Base-by-base conservation (phyloP, 2,888 invertebrate genomes). In the Volucella bombylans region DNA sequence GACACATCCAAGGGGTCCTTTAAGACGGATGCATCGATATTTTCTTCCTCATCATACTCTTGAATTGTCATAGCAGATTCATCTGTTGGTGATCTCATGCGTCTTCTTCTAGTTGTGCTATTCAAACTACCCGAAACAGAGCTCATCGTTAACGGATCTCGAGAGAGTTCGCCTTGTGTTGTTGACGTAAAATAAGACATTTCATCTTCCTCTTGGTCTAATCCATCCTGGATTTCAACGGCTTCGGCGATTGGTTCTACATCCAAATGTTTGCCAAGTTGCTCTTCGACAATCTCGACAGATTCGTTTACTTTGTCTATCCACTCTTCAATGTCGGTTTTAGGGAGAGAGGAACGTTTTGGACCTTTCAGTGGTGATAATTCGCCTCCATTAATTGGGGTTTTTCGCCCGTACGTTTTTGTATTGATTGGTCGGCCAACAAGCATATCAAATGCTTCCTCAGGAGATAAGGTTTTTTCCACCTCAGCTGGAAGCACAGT, bases 281-380 rank as follows among this genome's bases (percentile, higher is more conserved):
- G 6, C 0, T 77, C 18, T 1, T 54, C 59, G 0, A 74, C 52
- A 4, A 73, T 15, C 2, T 59, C 52, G 18, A 83, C 45, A 8
- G 82, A 80, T 39, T 73, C 55, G 18, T 88, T 85, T 6, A 86
- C 64, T 38, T 80, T 78, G 31, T 87, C 87, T 38, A 89, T 87
- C 89, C 89, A 89, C 80, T 88, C 88, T 52, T 89, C 88, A 18
- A 89, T 87, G 68, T 89, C 88, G 2, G 88, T 88, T 78, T 88
- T 88, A 1, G 89, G 87, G 4, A 89, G 68, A 67, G 86, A 87
- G 1, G 83, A 62, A 41, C 88, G 80, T 50, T 87, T 87, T 11
- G 72, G 43, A 6, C 77, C 71, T 38, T 87, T 78, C 15, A 87
- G 82, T 8, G 87, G 83, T 10, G 87, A 86, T 12, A 67, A 45